Conservation (phyloP, 2,888 invertebrate species). For the Acleris cristana region DNA sequence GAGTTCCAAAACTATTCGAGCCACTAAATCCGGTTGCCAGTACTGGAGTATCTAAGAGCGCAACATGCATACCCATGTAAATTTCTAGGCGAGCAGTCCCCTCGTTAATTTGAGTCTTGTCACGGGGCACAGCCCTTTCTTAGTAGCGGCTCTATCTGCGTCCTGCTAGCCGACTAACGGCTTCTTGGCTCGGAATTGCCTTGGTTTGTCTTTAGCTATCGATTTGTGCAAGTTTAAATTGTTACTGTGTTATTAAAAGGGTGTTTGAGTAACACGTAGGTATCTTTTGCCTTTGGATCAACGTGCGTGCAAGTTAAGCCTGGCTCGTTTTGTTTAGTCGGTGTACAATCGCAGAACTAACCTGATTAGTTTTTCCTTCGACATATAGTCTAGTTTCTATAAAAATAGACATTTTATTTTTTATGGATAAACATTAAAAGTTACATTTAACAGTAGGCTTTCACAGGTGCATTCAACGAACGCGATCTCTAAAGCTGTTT, state of each 20-base stretch:
- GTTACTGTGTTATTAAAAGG: not conserved
- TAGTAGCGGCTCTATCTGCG: constrained; percentile 57
- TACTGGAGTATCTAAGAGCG: constrained; percentile 66
- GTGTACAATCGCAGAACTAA: no score
- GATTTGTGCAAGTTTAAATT: constrained; percentile 49
- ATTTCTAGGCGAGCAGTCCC: constrained; percentile 64
- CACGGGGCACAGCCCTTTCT: constrained; percentile 78
- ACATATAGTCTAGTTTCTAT: no score
- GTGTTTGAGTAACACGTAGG: no score
- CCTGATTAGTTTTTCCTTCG: no score
- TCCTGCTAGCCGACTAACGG: constrained; percentile 54
- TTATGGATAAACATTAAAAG: no score
- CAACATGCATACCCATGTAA: constrained; percentile 81
- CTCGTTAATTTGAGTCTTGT: constrained; percentile 79
- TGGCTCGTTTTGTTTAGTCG: no score
- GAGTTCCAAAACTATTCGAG: constrained; percentile 73
- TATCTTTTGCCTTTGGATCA: no score
- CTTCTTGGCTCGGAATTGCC: constrained; percentile 59
- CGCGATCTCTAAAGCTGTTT: no score
- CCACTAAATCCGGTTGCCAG: constrained; percentile 72
- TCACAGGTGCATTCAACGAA: no score
- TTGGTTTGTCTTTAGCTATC: constrained; percentile 63
- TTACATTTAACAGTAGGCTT: no score
- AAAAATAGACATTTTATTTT: no score
- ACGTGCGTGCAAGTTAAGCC: no score